Conservation (phyloP, 2,797 vertebrate species). For the Hephaestus fuliginosus region DNA sequence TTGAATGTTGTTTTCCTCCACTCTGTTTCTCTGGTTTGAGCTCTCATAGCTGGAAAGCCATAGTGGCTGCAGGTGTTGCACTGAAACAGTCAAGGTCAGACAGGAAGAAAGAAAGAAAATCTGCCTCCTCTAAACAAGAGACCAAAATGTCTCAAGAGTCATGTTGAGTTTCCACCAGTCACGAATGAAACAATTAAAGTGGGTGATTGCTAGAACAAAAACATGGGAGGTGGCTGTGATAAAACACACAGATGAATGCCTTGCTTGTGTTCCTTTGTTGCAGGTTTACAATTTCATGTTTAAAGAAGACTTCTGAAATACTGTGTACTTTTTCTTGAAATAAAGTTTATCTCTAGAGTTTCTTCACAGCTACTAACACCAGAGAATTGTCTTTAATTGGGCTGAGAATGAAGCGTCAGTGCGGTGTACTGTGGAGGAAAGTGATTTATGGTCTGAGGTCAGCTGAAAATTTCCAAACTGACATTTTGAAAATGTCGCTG, state of each 20-base stretch:
- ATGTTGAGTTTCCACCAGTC: constrained; percentile 29
- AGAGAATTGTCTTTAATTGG: constrained; percentile 46
- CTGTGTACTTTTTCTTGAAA: neutral
- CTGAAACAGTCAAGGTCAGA: constrained; percentile 45
- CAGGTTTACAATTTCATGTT: neutral
- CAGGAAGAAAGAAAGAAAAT: constrained; percentile 3
- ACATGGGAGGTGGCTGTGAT: neutral
- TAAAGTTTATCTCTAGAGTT: constrained; percentile 19
- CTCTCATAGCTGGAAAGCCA: constrained; percentile 25
- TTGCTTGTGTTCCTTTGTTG: neutral
- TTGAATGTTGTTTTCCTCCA: constrained; percentile 40
- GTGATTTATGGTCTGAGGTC: constrained; percentile 56
- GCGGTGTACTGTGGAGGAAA: constrained; percentile 37
- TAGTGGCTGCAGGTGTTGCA: constrained; percentile 10
- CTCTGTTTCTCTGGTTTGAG: constrained; percentile 32
- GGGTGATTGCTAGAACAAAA: constrained; percentile 13
- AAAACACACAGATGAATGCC: neutral
- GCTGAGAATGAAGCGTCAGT: constrained; percentile 40
- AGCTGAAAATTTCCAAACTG: constrained; percentile 59
- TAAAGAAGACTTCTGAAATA: neutral
- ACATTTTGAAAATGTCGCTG: constrained; percentile 63
- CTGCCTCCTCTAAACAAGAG: constrained; percentile 9
- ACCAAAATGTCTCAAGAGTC: constrained; percentile 24
- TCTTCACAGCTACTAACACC: neutral
- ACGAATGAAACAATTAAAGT: constrained; percentile 27